A percentile compares a stretch with the other conserved stretches of the same genome.
These are phyloP conservation scores for Spatulosminthurus flaviceps DNA, from an alignment of 2,888 invertebrate species.

Conservation along the genomic window DNA sequence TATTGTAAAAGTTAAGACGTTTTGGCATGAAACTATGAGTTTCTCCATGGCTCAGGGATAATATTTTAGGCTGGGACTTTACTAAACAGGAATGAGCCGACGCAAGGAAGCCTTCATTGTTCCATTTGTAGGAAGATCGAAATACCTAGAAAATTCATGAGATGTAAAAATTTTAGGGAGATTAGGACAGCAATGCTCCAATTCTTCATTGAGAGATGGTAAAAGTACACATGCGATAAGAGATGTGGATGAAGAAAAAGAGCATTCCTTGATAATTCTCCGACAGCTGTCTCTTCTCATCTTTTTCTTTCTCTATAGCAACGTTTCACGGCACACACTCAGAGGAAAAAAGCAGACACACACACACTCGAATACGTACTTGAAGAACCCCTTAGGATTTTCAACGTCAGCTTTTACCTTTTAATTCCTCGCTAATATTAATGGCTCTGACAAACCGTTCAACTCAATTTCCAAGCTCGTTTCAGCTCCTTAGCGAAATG, in stretches of 20 bases:
- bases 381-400: not conserved
- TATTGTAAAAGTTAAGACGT: too few species aligned
- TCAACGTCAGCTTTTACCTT: not conserved
- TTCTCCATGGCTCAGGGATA: too few species aligned
- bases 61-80: not conserved
- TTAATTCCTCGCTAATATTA: not conserved
- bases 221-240: too few species aligned
- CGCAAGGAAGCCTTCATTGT: not conserved
- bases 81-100: not conserved
- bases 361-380: too few species aligned
- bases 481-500: not conserved
- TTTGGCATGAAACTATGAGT: too few species aligned
- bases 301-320: not conserved
- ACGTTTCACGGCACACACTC: too few species aligned
- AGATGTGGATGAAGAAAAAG: not conserved
- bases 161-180: not conserved
- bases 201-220: not conserved
- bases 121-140: not conserved
- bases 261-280: not conserved
- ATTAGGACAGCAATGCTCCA: not conserved
- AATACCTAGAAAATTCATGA: not conserved
- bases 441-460: not conserved
- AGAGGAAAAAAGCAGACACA: too few species aligned
- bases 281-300: not conserved
- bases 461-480: constrained; percentile 11